These are phyloP conservation scores for Perodicticus potto DNA, from an alignment of 2,797 vertebrate species.

Conservation along the genomic window DNA sequence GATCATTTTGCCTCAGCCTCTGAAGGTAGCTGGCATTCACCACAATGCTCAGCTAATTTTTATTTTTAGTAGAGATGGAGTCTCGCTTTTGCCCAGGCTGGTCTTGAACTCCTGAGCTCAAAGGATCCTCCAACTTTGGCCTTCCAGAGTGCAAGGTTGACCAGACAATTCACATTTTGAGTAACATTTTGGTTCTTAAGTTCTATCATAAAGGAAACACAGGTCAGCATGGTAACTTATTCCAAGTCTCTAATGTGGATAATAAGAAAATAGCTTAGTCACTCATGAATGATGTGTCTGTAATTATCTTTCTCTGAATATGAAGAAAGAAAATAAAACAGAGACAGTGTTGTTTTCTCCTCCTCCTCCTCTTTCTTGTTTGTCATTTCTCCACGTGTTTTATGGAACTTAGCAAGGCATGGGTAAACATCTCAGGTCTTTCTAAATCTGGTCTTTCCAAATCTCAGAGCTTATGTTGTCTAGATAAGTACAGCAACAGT, in stretches of 20 bases:
- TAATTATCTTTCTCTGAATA: slow-evolving; percentile 37
- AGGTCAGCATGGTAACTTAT: background rate
- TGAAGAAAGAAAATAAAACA: background rate
- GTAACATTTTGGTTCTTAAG: background rate
- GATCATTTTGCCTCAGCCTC: no score
- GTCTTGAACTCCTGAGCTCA: no score
- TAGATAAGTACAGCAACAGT: background rate
- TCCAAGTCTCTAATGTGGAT: background rate
- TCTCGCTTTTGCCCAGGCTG: no score
- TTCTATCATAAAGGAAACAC: background rate
- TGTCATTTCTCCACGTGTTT: background rate
- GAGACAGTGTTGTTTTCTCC: no score
- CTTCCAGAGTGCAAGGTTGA: no score
- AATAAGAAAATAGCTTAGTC: slow-evolving; percentile 34
- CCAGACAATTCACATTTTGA: background rate
- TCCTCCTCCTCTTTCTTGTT: background rate
- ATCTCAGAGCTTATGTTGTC: background rate
- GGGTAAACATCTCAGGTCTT: background rate
- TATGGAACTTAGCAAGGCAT: background rate
- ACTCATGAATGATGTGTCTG: background rate
- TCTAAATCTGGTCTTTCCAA: background rate
- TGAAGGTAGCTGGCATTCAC: no score
- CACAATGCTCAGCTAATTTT: no score
- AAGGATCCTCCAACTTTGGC: no score
- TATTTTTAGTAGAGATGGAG: no score